phyloP scores from a whole-genome alignment of 2,888 invertebrate species.

The Lasioglossum zephyrum region DNA sequence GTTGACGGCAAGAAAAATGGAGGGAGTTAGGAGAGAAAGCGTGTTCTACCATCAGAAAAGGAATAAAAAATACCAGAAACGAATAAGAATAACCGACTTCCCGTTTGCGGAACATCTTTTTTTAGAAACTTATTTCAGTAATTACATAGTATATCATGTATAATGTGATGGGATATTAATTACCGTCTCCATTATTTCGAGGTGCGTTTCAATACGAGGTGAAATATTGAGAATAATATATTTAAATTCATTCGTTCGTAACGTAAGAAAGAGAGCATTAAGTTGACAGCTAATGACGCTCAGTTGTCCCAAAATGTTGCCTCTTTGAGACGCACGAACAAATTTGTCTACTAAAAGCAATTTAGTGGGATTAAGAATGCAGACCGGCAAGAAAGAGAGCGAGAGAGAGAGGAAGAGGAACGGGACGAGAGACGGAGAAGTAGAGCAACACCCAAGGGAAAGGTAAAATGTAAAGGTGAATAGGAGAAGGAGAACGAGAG shows the following conservation, averaged over 20 bases:
- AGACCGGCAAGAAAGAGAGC: neutral
- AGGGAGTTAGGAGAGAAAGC: conserved; percentile 4
- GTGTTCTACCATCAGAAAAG: neutral
- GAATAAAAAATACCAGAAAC: conserved; percentile 2
- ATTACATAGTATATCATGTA: neutral
- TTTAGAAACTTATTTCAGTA: neutral
- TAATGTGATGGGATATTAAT: conserved; percentile 5
- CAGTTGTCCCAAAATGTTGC: conserved; percentile 1
- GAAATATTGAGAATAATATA: conserved; percentile 6
- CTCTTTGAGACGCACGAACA: neutral
- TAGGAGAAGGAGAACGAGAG: conserved; percentile 58
- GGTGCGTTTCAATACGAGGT: neutral
- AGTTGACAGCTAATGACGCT: neutral
- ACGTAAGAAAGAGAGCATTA: conserved; percentile 1
- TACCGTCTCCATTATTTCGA: neutral
- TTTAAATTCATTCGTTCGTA: neutral
- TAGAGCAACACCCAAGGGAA: conserved; percentile 45
- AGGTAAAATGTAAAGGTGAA: conserved; percentile 53
- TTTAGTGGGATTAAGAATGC: conserved; percentile 12
- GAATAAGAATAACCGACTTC: neutral
- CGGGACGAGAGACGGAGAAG: conserved; percentile 13
- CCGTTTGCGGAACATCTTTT: neutral
- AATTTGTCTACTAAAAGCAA: conserved; percentile 10
- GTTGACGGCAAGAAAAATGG: conserved; percentile 8
- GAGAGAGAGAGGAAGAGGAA: neutral